Evolutionary conservation across 2,113 vertebrate genomes (phyloP).

Genomic region (Cyrtonyx montezumae): DNA sequence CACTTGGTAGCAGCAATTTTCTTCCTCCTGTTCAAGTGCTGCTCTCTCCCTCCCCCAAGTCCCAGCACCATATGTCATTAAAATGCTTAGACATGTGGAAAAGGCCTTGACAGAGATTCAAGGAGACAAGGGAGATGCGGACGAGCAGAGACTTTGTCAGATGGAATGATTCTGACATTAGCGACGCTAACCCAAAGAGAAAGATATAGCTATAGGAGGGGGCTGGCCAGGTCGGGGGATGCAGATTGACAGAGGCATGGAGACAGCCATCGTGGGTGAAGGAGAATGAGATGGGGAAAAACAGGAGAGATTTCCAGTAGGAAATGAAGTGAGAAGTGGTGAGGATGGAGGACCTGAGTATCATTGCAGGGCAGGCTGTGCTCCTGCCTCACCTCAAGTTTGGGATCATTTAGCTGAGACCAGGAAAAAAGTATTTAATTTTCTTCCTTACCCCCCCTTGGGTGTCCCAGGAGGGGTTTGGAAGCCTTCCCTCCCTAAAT

Average conservation of each 20-base stretch:
- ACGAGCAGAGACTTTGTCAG: constrained; percentile 78
- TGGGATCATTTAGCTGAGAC: background rate
- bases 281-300: background rate
- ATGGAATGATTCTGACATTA: constrained; percentile 77
- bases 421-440: background rate
- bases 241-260: background rate
- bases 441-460: background rate
- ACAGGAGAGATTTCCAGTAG: background rate
- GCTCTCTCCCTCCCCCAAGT: constrained; percentile 30
- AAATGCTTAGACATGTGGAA: constrained; percentile 83
- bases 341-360: background rate
- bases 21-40: background rate
- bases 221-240: background rate
- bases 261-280: background rate
- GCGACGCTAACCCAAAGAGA: constrained; percentile 64
- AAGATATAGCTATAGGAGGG: constrained; percentile 33
- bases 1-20: background rate
- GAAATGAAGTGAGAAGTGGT: background rate
- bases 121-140: constrained; percentile 76
- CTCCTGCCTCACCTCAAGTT: background rate
- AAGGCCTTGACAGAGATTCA: constrained; percentile 79
- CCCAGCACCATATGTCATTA: constrained; percentile 82
- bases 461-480: background rate
- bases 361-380: accelerated
- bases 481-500: background rate